A percentile compares a stretch with the other conserved stretches of the same genome.
Conservation (phyloP, 2,113 vertebrate species). For the Myrmecobius fasciatus region DNA sequence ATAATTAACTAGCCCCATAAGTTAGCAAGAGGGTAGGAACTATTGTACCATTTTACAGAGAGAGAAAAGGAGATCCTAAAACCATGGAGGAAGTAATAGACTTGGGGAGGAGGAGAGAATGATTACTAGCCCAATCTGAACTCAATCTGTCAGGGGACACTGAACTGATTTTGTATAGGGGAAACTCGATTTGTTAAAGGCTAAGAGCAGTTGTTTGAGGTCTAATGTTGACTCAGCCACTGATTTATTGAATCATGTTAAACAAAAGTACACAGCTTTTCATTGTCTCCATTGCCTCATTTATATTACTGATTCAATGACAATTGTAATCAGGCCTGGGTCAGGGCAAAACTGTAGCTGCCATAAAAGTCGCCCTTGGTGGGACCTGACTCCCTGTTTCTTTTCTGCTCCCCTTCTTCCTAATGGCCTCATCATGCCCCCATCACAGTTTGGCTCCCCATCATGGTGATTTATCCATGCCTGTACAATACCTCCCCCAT, state of each 20-base stretch:
- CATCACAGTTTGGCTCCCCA: not conserved
- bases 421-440: not conserved
- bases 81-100: constrained; percentile 39
- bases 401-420: not conserved
- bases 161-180: constrained; percentile 45
- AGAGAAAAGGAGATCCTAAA: constrained; percentile 31
- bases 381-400: not conserved
- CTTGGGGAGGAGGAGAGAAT: not conserved
- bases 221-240: not conserved
- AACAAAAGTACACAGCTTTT: not conserved
- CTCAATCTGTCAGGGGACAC: constrained; percentile 2
- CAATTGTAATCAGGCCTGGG: not conserved
- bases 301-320: not conserved
- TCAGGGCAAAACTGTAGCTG: not conserved
- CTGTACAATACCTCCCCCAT: not conserved
- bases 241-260: not conserved
- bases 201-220: not conserved
- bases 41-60: constrained; percentile 9
- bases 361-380: not conserved
- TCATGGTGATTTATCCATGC: not conserved
- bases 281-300: not conserved
- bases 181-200: constrained; percentile 4
- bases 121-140: constrained; percentile 14
- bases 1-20: constrained; percentile 28
- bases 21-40: not conserved